These are phyloP conservation scores for Caenorhabditis afra DNA, from an alignment of 2,888 invertebrate genomes.

Conservation along the genomic window DNA sequence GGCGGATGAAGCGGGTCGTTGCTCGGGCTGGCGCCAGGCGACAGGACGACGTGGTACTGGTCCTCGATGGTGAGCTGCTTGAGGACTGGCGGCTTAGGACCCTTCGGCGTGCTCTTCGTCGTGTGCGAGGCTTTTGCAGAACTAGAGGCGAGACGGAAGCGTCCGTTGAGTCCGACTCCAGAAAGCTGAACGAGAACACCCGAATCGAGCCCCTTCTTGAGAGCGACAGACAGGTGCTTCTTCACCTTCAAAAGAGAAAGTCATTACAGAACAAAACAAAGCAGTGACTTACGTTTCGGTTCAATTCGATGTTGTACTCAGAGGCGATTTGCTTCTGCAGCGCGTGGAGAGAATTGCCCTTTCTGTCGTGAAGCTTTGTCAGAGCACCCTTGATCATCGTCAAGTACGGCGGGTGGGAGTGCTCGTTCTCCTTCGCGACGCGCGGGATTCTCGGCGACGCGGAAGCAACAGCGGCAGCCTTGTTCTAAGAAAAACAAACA, in stretches of 20 bases:
- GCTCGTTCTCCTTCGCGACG: neutral
- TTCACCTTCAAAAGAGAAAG: no score
- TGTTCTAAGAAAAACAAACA: neutral
- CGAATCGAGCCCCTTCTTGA: constrained; percentile 24
- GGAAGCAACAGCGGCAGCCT: constrained; percentile 12
- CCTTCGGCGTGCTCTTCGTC: no score
- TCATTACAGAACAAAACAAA: no score
- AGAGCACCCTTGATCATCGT: constrained; percentile 33
- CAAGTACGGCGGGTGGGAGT: constrained; percentile 34
- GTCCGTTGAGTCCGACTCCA: constrained; percentile 24
- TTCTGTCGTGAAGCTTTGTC: constrained; percentile 13
- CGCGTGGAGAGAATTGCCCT: constrained; percentile 28
- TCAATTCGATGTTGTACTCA: neutral
- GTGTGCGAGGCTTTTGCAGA: no score
- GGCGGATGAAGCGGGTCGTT: no score
- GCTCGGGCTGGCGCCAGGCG: no score
- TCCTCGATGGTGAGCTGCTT: no score
- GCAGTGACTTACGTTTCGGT: neutral
- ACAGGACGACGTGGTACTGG: no score
- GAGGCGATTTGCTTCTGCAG: constrained; percentile 25
- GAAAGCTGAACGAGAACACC: constrained; percentile 14
- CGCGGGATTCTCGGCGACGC: constrained; percentile 19
- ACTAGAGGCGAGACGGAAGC: constrained; percentile 14
- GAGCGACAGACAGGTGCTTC: constrained; percentile 1
- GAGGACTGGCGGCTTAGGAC: no score